Evolutionary conservation across 2,113 vertebrate species (phyloP).

Genomic region (Pomatorhinus ruficollis): DNA sequence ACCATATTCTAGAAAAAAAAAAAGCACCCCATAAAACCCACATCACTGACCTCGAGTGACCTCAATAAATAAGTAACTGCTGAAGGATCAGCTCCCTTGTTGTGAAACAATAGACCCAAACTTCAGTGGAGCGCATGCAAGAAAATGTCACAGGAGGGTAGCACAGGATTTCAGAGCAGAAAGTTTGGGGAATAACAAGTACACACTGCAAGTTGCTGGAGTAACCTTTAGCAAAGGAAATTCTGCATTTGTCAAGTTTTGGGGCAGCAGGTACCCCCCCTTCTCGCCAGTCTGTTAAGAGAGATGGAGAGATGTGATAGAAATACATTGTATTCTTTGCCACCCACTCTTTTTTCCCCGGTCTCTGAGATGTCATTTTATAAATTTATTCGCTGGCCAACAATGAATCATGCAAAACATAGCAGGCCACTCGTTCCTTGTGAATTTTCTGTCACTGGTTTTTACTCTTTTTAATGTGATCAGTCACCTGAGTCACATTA

Average conservation of each 20-base stretch:
- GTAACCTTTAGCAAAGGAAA: constrained; percentile 20
- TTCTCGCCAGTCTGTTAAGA: neutral
- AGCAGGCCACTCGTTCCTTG: neutral
- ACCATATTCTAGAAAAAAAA: neutral
- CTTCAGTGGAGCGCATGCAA: constrained; percentile 56
- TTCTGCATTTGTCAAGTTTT: neutral
- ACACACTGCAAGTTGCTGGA: constrained; percentile 1
- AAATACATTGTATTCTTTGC: neutral
- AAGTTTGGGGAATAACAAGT: constrained; percentile 33
- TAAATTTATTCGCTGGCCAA: neutral
- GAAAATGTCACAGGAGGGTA: constrained; percentile 60
- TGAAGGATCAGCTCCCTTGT: constrained; percentile 69
- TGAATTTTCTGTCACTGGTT: constrained; percentile 9
- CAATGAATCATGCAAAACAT: constrained; percentile 17
- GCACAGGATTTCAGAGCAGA: constrained; percentile 60
- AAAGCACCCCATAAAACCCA: neutral
- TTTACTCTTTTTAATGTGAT: constrained; percentile 31
- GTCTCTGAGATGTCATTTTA: neutral
- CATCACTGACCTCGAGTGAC: constrained; percentile 52
- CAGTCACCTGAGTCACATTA: constrained; percentile 50
- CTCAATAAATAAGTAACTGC: constrained; percentile 70
- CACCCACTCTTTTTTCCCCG: neutral
- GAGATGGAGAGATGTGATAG: neutral
- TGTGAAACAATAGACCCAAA: constrained; percentile 68
- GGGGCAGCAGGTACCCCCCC: neutral